Evolutionary conservation across 2,113 vertebrate species (phyloP).

Genomic region (Centrocercus urophasianus): DNA sequence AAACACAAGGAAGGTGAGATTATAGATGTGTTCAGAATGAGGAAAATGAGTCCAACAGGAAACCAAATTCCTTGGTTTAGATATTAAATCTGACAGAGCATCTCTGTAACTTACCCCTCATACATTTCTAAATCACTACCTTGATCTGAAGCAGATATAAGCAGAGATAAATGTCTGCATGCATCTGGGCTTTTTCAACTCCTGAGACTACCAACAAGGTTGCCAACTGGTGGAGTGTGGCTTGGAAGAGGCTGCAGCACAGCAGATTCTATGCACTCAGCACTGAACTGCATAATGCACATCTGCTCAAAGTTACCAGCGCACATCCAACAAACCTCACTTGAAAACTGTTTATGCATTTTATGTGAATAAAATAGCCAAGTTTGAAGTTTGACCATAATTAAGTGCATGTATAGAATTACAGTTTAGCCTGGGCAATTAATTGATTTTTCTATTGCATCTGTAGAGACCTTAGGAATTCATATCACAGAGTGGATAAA

Average conservation of each 20-base stretch:
- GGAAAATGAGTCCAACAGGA: background rate
- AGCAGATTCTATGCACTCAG: background rate
- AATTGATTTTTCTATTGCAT: background rate
- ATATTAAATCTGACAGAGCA: background rate
- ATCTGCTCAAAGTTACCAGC: background rate
- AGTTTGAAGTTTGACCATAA: background rate
- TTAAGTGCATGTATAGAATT: background rate
- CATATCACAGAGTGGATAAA: background rate
- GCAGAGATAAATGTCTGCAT: background rate
- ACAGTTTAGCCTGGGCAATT: background rate
- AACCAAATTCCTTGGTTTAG: background rate
- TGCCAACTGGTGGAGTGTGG: background rate
- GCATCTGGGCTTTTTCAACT: background rate
- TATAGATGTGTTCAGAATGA: background rate
- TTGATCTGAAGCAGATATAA: background rate
- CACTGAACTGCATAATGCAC: background rate
- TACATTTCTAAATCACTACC: background rate
- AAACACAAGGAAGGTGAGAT: background rate
- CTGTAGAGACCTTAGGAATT: background rate
- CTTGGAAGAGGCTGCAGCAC: background rate
- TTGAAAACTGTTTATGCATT: background rate
- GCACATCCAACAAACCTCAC: background rate
- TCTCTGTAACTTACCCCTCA: background rate
- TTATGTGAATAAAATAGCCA: background rate
- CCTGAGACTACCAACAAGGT: background rate